These are phyloP conservation scores for Brachionus calyciflorus DNA, from an alignment of 1,140 invertebrate species.

Conservation along the genomic window DNA sequence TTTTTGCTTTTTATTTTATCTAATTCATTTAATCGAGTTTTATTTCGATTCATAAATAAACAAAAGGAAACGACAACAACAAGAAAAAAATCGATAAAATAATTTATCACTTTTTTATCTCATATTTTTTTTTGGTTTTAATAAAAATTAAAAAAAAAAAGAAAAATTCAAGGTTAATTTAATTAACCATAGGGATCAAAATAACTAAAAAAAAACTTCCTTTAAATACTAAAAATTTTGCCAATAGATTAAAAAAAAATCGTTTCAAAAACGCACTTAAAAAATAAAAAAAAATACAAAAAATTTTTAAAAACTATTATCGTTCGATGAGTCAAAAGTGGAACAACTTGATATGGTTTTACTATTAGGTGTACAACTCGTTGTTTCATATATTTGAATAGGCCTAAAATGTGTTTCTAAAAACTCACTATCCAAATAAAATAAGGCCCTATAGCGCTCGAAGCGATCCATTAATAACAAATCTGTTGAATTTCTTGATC, in stretches of 20 bases:
- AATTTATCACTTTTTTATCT: not conserved
- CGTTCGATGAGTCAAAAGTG: not conserved
- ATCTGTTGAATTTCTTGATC: not conserved
- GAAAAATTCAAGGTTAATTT: constrained; percentile 14
- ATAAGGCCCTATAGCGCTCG: not conserved
- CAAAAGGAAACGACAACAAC: not conserved
- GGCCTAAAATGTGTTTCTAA: constrained; percentile 16
- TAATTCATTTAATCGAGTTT: not conserved
- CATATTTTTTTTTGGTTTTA: not conserved
- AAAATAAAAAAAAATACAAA: not conserved
- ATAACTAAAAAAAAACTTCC: not conserved
- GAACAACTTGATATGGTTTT: not conserved
- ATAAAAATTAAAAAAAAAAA: too few species aligned
- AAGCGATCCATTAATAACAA: constrained; percentile 1
- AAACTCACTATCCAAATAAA: constrained; percentile 7
- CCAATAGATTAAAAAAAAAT: not conserved
- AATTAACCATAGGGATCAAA: constrained; percentile 6
- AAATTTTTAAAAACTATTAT: not conserved
- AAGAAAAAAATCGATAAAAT: constrained; percentile 5
- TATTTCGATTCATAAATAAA: constrained; percentile 1
- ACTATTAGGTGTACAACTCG: not conserved
- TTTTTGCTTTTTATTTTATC: too few species aligned
- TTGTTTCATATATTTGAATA: not conserved
- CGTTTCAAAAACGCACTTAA: constrained; percentile 1
- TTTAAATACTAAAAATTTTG: not conserved